Evolutionary conservation across 2,888 invertebrate genomes (phyloP).

Genomic region (Boloria selene): DNA sequence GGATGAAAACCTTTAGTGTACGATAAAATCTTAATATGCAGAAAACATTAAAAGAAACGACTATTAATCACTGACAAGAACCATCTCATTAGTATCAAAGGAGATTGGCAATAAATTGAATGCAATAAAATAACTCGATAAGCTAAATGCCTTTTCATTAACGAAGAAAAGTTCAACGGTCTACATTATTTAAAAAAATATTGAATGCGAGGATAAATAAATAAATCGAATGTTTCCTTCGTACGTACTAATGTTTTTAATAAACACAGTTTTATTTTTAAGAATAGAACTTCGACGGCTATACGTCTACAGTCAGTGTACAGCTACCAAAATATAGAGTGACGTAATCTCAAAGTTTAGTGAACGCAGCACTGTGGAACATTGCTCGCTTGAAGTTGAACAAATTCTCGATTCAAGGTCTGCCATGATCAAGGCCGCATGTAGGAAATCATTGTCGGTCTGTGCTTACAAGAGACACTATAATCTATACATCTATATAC

Average conservation of each 20-base stretch:
- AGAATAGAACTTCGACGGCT: slow-evolving; percentile 62
- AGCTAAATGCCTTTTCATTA: slow-evolving; percentile 32
- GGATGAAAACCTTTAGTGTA: slow-evolving; percentile 6
- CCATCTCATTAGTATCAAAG: slow-evolving; percentile 32
- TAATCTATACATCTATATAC: too few relatives aligned
- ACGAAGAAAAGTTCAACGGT: slow-evolving; percentile 28
- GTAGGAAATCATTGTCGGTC: slow-evolving; percentile 52
- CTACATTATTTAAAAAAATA: slow-evolving; percentile 18
- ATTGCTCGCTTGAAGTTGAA: slow-evolving; percentile 53
- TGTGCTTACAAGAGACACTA: slow-evolving; percentile 26
- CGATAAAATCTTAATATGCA: slow-evolving; percentile 26
- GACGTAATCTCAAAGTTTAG: slow-evolving; percentile 78
- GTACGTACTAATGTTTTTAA: slow-evolving; percentile 20
- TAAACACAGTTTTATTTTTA: slow-evolving; percentile 48
- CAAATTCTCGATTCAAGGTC: slow-evolving; percentile 67
- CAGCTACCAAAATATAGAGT: slow-evolving; percentile 61
- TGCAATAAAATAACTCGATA: slow-evolving; percentile 57
- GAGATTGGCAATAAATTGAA: slow-evolving; percentile 30
- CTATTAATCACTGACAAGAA: slow-evolving; percentile 26
- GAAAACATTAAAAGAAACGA: slow-evolving; percentile 21
- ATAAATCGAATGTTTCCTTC: neutral
- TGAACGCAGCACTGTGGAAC: slow-evolving; percentile 70
- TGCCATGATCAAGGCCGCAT: slow-evolving; percentile 69
- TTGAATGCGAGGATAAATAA: slow-evolving; percentile 15
- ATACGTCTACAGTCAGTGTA: slow-evolving; percentile 58